Evolutionary conservation across 2,113 vertebrate species (phyloP), one percentile per base, ranked within the genome.

Genomic region (Scortum barcoo): DNA sequence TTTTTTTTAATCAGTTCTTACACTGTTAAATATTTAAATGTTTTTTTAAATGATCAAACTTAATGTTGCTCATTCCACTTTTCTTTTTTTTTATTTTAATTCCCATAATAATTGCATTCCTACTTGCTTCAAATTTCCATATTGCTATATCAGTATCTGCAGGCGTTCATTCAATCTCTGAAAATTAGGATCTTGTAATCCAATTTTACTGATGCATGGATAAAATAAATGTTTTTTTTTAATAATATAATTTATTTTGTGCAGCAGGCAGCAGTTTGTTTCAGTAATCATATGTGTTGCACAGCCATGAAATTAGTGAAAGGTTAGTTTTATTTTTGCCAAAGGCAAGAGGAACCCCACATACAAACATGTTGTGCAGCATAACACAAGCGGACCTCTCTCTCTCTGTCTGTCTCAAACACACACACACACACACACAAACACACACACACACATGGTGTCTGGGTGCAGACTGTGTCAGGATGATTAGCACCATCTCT

Each of bases 401-500:
- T 36, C 33, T 36, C 33, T 44, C 54, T 63, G 11, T 72, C 40
- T 36, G 3, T 36, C 33, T 36, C 33, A 12, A 19, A 44, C 33
- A 16, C 70, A 26, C 22, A 44, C 40, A 28, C 24, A 28, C 33
- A 61, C 71, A 67, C 40, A 48, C 81, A 53, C 36, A 51, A 57
- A 51, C 63, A 51, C 44, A 69, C 72, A 42, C 50, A 40, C 56
- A 14, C 22, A 13, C 71, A n/a, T 17, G 33, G 79, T 76, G 90
- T 88, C 88, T 88, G 91, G 88, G 92, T 91, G 88, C 86, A 91
- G 83, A 88, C 90, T 86, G 89, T 91, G 93, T 94, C 86, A 91
- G 88, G 92, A 92, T 94, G 94, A 94, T 94, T 94, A 94, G 92
- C 93, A 89, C 93, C 90, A 81, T 92, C 90, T 91, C 92, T 94